Base-by-base conservation (phyloP, 2,797 vertebrate species). In the Oreochromis grahami region DNA sequence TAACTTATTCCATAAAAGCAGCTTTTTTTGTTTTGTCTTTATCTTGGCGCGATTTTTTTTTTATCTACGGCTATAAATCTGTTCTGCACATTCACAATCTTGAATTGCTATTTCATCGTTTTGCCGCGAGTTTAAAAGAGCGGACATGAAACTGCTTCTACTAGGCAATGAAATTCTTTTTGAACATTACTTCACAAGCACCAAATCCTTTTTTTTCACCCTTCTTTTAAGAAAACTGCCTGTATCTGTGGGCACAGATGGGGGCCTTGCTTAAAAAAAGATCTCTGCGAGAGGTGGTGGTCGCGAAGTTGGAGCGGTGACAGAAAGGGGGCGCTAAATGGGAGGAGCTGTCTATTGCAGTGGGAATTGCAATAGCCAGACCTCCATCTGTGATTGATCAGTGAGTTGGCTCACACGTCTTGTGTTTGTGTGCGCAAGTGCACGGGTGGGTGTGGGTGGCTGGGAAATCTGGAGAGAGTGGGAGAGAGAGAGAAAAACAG, bases 341-440 rank as follows among this genome's bases (percentile, higher is more conserved):
- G 87, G 87, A 85, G 88, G 88, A 79, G 83, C 53, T 14, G 26
- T 45, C 41, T 72, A 29, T 72, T 72, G 68, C 24, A 72, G 68
- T 29, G 41, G 41, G 60, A 85, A 83, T 26, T 89, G 90, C 89
- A 88, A 92, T 90, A 87, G 82, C 93, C 92, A 89, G 83, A 26
- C 65, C 41, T 87, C 92, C 96, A 95, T 97, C 96, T 97, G 96
- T 92, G 84, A 97, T 92, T 52, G 89, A 96, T 96, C 94, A 92
- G 91, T 9, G 14, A 41, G 81, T 80, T 95, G 91, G 93, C 93
- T 94, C 90, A 77, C 79, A 56, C 26, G 43, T 87, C 80, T 76
- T 72, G 77, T 83, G 80, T 89, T 88, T 93, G 86, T 82, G 82
- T 81, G 85, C 65, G 76, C 82, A 74, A 76, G 90, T 85, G 86